These are phyloP conservation scores for Chrysemys picta DNA, from an alignment of 2,113 vertebrate genomes.

Conservation along the genomic window DNA sequence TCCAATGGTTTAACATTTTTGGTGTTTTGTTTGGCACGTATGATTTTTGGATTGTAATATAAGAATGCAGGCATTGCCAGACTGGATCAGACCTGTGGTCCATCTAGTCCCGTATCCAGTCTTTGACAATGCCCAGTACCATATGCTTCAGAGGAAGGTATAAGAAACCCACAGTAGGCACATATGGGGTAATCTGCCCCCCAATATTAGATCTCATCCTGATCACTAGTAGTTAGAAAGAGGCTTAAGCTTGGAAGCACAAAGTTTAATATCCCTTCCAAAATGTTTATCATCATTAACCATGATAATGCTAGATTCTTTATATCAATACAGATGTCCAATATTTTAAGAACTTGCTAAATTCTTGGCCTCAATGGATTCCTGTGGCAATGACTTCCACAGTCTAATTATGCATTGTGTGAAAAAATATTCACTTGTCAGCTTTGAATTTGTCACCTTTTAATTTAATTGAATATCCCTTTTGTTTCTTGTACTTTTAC, in stretches of 20 bases:
- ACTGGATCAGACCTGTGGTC: neutral
- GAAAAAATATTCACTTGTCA: neutral
- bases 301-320: neutral
- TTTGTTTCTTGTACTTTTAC: neutral
- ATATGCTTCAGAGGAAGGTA: neutral
- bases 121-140: neutral
- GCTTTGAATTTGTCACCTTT: neutral
- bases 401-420: neutral
- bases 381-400: neutral
- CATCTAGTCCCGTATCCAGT: neutral
- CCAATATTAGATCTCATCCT: neutral
- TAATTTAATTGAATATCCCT: neutral
- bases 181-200: neutral
- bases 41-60: neutral
- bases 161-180: neutral
- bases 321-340: neutral
- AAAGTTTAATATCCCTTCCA: neutral
- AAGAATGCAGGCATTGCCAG: neutral
- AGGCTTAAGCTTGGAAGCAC: neutral
- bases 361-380: neutral
- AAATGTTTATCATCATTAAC: neutral
- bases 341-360: neutral
- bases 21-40: neutral
- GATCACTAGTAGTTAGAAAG: neutral
- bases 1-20: neutral